Conservation (phyloP, 1,140 invertebrate species). For the Camponotus floridanus region DNA sequence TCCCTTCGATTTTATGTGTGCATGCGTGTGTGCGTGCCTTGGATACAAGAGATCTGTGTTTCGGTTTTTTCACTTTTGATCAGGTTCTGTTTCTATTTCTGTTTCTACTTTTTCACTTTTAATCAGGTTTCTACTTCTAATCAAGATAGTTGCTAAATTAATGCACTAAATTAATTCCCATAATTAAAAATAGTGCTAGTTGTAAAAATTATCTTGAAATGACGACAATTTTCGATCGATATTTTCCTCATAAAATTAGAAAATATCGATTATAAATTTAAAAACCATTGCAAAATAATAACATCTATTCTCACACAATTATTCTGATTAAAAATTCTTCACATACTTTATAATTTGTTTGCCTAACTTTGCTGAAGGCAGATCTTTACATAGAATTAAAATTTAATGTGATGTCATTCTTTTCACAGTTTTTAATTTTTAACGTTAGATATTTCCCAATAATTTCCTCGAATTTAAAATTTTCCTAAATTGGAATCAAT, state of each 20-base stretch:
- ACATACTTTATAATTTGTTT: background rate
- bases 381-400: background rate
- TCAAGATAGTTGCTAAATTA: background rate
- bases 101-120: conserved; percentile 43
- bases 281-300: background rate
- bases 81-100: background rate
- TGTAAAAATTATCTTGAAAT: background rate
- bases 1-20: conserved; percentile 7
- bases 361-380: too few species aligned
- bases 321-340: background rate
- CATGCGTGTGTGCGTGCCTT: background rate
- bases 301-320: background rate
- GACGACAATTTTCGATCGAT: too few species aligned
- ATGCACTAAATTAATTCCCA: conserved; percentile 23
- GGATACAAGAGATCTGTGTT: conserved; percentile 33
- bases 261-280: background rate
- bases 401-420: background rate
- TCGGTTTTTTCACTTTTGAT: conserved; percentile 39
- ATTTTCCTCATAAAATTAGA: background rate
- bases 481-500: background rate
- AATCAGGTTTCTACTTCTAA: conserved; percentile 14
- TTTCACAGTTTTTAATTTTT: conserved; percentile 22
- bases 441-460: background rate
- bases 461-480: background rate
- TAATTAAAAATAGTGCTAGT: background rate